A percentile compares a stretch with the other conserved stretches of the same genome.
phyloP scores from a whole-genome alignment of 2,113 vertebrate genomes.

The Gavialis gangeticus region DNA sequence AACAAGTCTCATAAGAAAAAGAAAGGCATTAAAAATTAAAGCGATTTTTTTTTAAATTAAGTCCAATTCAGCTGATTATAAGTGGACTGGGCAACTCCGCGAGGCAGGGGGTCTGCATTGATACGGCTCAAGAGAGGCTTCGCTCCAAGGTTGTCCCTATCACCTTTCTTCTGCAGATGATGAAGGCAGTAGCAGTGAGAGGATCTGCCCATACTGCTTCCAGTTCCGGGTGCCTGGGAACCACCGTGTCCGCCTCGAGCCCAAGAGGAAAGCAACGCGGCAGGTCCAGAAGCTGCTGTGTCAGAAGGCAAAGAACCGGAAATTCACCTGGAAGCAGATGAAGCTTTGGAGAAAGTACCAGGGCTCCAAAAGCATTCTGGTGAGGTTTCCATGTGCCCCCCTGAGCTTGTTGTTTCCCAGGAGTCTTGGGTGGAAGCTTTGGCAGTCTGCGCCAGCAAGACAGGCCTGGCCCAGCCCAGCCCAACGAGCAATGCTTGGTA shows the following conservation, averaged over 20 bases:
- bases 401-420: neutral
- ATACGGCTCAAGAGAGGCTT: neutral
- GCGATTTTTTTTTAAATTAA: neutral
- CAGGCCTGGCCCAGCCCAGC: too few species aligned
- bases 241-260: slow-evolving; percentile 84
- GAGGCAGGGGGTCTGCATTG: too few species aligned
- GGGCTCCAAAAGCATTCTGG: slow-evolving; percentile 85
- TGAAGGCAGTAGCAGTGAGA: slow-evolving; percentile 29
- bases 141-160: neutral
- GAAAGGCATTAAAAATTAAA: neutral
- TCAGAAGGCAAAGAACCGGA: slow-evolving; percentile 76
- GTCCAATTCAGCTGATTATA: neutral
- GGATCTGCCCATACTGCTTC: slow-evolving; percentile 87
- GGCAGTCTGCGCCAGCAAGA: too few species aligned
- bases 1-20: too few species aligned
- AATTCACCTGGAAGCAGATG: slow-evolving; percentile 85
- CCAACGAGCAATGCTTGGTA: too few species aligned
- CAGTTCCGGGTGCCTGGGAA: slow-evolving; percentile 86
- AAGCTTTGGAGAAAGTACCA: slow-evolving; percentile 86
- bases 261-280: slow-evolving; percentile 84
- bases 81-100: neutral
- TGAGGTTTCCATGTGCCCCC: slow-evolving; percentile 76
- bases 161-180: slow-evolving; percentile 66
- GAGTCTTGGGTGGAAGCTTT: neutral
- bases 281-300: slow-evolving; percentile 84